A percentile compares a stretch with the other conserved stretches of the same genome.
These are phyloP conservation scores for Rostratula benghalensis DNA, from an alignment of 2,113 vertebrate genomes.

Conservation along the genomic window DNA sequence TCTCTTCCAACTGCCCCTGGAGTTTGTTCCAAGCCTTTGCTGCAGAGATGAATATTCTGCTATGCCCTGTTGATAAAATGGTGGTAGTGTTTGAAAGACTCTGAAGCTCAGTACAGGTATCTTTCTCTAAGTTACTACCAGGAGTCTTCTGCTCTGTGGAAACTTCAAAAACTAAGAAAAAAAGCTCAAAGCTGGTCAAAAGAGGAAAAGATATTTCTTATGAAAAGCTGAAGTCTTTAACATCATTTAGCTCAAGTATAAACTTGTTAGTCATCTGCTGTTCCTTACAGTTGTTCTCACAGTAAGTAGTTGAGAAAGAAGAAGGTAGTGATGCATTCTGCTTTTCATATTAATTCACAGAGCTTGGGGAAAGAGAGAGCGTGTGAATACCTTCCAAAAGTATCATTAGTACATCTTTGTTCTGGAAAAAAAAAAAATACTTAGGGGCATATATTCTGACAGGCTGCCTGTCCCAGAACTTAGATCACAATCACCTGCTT, in stretches of 20 bases:
- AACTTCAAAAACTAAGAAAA: neutral
- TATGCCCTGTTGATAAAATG: neutral
- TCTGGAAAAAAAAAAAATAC: neutral
- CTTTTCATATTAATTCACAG: neutral
- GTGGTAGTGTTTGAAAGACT: neutral
- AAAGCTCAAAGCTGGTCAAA: neutral
- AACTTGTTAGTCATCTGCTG: neutral
- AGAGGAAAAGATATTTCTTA: neutral
- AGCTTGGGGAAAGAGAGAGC: neutral
- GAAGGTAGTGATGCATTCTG: neutral
- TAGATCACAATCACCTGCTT: neutral
- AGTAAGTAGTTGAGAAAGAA: neutral
- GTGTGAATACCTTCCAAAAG: neutral
- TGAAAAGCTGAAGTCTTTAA: neutral
- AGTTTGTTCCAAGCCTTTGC: neutral
- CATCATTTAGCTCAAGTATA: neutral
- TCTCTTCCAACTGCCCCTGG: neutral
- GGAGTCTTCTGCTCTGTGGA: neutral
- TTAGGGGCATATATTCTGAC: neutral
- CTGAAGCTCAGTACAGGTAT: neutral
- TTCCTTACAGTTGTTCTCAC: neutral
- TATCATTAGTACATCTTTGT: neutral
- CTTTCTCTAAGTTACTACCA: neutral
- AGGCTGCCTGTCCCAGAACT: neutral
- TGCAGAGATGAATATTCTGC: neutral